These are phyloP conservation scores for Orcinus orca DNA, from an alignment of 2,113 vertebrate genomes.

Conservation along the genomic window DNA sequence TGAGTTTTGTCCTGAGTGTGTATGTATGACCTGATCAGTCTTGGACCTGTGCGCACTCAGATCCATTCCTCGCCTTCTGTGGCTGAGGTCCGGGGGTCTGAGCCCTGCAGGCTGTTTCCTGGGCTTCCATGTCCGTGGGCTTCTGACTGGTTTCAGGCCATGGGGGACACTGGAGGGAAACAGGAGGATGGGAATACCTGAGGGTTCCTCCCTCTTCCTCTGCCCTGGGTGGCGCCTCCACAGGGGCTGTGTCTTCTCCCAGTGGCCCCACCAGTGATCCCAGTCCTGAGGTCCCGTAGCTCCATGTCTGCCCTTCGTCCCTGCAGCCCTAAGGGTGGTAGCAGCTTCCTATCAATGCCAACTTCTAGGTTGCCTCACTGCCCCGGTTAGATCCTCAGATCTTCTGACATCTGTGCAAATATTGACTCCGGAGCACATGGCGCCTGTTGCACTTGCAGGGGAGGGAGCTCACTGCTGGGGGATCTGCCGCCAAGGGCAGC, in stretches of 20 bases:
- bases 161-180: neutral
- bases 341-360: neutral
- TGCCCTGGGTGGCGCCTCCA: neutral
- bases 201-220: neutral
- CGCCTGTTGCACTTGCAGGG: neutral
- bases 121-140: too few relatives aligned
- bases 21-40: too few relatives aligned
- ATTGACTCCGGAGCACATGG: accelerated
- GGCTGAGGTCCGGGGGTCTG: neutral
- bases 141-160: neutral
- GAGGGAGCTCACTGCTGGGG: neutral
- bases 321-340: neutral
- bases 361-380: neutral
- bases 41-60: accelerated
- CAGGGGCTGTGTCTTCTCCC: too few relatives aligned
- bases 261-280: neutral
- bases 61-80: neutral
- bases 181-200: accelerated
- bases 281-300: neutral
- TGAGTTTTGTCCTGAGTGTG: neutral
- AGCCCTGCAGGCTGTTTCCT: neutral
- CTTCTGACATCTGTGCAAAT: neutral
- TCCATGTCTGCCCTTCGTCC: neutral
- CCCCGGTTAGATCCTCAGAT: neutral
- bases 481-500: neutral